Percentiles rank a stretch among this genome's conserved stretches.
Conservation (phyloP, 1,140 invertebrate genomes). For the Anoplophora glabripennis region DNA sequence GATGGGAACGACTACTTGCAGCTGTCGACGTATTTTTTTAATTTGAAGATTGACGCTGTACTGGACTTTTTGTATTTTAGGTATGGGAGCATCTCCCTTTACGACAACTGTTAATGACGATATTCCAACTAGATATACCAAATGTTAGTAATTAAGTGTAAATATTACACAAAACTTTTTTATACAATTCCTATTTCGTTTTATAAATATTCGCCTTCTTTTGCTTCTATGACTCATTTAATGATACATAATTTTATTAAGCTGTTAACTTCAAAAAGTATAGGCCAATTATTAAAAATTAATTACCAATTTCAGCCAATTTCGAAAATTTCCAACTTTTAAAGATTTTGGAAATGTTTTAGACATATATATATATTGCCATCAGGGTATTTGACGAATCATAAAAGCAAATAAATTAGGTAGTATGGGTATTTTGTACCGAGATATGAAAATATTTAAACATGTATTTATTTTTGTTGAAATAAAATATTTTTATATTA, state of each 20-base stretch:
- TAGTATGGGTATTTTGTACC: not conserved
- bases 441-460: not conserved
- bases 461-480: constrained; percentile 36
- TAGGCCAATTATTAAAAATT: too few relatives aligned
- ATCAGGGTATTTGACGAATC: too few relatives aligned
- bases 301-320: too few relatives aligned
- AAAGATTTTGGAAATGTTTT: too few relatives aligned
- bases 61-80: constrained; percentile 14
- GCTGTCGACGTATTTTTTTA: constrained; percentile 33
- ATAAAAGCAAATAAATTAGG: not conserved
- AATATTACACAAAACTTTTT: constrained; percentile 13
- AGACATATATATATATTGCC: not conserved
- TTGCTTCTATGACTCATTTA: not conserved
- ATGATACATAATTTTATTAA: too few relatives aligned
- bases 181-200: constrained; percentile 4
- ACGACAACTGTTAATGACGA: not conserved
- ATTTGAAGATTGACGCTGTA: constrained; percentile 21
- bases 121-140: constrained; percentile 2
- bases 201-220: not conserved
- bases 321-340: not conserved
- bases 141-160: constrained; percentile 13
- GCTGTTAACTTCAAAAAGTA: too few relatives aligned
- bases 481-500: constrained; percentile 36
- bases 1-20: constrained; percentile 38
- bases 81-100: constrained; percentile 7